Evolutionary conservation across 1,140 invertebrate genomes (phyloP).

Genomic region (Carcinoscorpius rotundicauda): DNA sequence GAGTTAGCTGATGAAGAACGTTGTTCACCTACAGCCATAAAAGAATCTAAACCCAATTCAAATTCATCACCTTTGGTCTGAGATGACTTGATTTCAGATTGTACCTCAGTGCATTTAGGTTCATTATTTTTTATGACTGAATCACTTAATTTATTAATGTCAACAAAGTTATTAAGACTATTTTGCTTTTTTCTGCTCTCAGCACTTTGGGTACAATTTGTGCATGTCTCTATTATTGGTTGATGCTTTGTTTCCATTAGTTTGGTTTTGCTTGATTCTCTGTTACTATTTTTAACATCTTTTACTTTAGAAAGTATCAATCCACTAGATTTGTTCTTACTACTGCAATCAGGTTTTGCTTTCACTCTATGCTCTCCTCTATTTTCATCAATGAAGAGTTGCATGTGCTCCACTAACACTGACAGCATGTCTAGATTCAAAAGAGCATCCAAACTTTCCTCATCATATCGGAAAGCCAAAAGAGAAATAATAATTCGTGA

Average conservation of each 20-base stretch:
- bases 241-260: neutral
- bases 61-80: too few relatives aligned
- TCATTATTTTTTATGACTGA: too few relatives aligned
- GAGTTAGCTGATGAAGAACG: neutral
- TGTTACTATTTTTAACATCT: neutral
- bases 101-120: too few relatives aligned
- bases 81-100: too few relatives aligned
- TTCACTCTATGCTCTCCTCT: neutral
- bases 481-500: constrained; percentile 6
- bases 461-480: constrained; percentile 5
- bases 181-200: too few relatives aligned
- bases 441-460: neutral
- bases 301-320: too few relatives aligned
- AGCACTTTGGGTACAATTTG: too few relatives aligned
- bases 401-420: constrained; percentile 2
- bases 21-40: too few relatives aligned
- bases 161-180: neutral
- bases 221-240: too few relatives aligned
- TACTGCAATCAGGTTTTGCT: neutral
- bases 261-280: neutral
- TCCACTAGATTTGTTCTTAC: neutral
- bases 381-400: constrained; percentile 1
- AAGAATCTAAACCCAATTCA: too few relatives aligned
- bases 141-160: too few relatives aligned
- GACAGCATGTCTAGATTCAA: constrained; percentile 5